Evolutionary conservation across 2,888 invertebrate species (phyloP).

Genomic region (Theristus sp.): DNA sequence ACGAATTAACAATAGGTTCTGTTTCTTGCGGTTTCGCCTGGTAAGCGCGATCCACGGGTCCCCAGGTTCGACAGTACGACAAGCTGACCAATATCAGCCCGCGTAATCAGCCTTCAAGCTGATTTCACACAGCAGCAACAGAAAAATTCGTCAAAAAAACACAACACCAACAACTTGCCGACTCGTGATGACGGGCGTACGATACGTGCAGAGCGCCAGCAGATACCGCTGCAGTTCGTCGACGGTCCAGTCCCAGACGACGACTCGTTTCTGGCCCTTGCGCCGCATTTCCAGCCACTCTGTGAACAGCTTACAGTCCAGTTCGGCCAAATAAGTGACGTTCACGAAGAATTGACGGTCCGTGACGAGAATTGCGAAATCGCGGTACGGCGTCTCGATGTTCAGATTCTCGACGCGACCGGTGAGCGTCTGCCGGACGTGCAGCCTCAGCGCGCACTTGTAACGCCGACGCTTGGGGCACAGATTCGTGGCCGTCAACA

Average conservation of each 20-base stretch:
- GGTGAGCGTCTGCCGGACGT: neutral
- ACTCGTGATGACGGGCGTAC: slow-evolving; percentile 1
- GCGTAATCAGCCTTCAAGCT: too few relatives aligned
- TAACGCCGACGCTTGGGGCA: too few relatives aligned
- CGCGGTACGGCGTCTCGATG: slow-evolving; percentile 1
- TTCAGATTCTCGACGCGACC: neutral
- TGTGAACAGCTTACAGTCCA: neutral
- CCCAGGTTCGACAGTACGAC: too few relatives aligned
- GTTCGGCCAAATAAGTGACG: neutral
- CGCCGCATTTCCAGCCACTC: neutral
- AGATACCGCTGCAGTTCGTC: slow-evolving; percentile 2
- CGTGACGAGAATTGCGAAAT: neutral
- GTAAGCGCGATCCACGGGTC: too few relatives aligned
- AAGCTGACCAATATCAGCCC: too few relatives aligned
- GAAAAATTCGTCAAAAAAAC: too few relatives aligned
- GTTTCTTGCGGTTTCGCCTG: too few relatives aligned
- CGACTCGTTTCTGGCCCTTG: neutral
- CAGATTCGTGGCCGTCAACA: neutral
- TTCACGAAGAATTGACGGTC: slow-evolving; percentile 1
- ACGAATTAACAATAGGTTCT: too few relatives aligned
- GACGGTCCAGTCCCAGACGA: neutral
- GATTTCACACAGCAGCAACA: too few relatives aligned
- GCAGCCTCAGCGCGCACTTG: neutral
- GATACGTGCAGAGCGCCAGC: slow-evolving; percentile 3
- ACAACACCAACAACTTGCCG: too few relatives aligned